Evolutionary conservation across 2,888 invertebrate genomes (phyloP).

Genomic region (Pseudococcus viburni): DNA sequence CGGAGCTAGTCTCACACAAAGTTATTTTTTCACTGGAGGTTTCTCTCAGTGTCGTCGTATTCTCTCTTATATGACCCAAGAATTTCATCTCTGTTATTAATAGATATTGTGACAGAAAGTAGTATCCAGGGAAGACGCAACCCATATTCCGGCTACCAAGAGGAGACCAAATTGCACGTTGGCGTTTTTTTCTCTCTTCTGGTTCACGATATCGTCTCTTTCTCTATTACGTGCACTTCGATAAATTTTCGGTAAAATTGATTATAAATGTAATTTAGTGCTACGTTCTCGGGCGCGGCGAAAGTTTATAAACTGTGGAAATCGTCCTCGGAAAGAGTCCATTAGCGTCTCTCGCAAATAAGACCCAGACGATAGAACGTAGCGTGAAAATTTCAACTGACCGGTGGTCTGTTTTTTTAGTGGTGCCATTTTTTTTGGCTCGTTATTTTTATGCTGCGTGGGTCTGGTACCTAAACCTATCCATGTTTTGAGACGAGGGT

Average conservation of each 20-base stretch:
- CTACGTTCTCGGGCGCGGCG: background rate
- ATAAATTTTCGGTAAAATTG: constrained; percentile 43
- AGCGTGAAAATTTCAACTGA: constrained; percentile 9
- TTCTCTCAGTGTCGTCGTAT: background rate
- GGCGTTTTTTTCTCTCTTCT: background rate
- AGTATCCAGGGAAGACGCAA: constrained; percentile 1
- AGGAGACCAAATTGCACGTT: background rate
- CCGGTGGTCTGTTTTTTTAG: background rate
- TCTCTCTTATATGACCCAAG: background rate
- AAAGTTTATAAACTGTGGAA: constrained; percentile 30
- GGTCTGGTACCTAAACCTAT: background rate
- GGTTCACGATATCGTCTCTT: constrained; percentile 1
- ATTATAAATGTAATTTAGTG: constrained; percentile 41
- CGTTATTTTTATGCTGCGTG: background rate
- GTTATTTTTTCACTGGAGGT: background rate
- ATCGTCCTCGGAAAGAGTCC: constrained; percentile 15
- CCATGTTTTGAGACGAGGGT: background rate
- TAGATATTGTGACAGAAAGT: constrained; percentile 42
- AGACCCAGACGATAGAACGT: background rate
- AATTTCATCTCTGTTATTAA: constrained; percentile 40
- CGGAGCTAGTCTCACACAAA: background rate
- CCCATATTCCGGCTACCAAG: background rate
- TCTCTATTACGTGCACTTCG: constrained; percentile 19
- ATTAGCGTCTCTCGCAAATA: constrained; percentile 33
- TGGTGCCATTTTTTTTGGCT: background rate